Conservation (phyloP, 2,113 vertebrate species). For the Oxygymnocypris stewartii region DNA sequence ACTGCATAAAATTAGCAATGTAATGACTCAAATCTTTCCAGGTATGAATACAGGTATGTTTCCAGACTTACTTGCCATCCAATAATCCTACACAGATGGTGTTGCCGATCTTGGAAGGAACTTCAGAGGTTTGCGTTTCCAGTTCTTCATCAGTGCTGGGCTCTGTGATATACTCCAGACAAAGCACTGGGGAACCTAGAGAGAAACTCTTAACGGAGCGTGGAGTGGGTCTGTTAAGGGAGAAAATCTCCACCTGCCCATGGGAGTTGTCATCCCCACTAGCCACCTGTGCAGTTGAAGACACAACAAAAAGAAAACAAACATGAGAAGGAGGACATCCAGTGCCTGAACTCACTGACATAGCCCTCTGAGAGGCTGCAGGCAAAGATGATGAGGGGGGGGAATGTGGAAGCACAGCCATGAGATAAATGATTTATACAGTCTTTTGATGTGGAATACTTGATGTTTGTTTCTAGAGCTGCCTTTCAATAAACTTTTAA, state of each 20-base stretch:
- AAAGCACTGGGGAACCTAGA: slow-evolving; percentile 75
- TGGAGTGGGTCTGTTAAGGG: slow-evolving; percentile 79
- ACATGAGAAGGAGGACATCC: slow-evolving; percentile 7
- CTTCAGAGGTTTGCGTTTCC: background rate
- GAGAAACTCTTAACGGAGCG: slow-evolving; percentile 84
- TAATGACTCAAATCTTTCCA: background rate
- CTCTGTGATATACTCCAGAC: slow-evolving; percentile 81
- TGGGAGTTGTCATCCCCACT: slow-evolving; percentile 74
- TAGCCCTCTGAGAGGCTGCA: slow-evolving; percentile 33
- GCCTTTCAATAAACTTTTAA: slow-evolving; percentile 44
- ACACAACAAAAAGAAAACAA: slow-evolving; percentile 17
- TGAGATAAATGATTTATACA: slow-evolving; percentile 44
- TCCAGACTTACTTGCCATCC: slow-evolving; percentile 80
- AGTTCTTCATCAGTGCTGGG: slow-evolving; percentile 54
- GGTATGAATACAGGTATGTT: background rate
- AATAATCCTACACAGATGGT: slow-evolving; percentile 79
- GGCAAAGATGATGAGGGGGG: background rate
- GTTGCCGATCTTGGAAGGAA: slow-evolving; percentile 59
- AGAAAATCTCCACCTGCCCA: slow-evolving; percentile 86
- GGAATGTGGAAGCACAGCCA: slow-evolving; percentile 29
- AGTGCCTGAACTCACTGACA: slow-evolving; percentile 15
- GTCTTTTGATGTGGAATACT: slow-evolving; percentile 44
- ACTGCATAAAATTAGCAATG: background rate
- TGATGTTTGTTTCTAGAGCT: slow-evolving; percentile 48
- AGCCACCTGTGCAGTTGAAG: slow-evolving; percentile 72